These are phyloP conservation scores for Monomorium pharaonis DNA, from an alignment of 1,140 invertebrate genomes.

Conservation along the genomic window DNA sequence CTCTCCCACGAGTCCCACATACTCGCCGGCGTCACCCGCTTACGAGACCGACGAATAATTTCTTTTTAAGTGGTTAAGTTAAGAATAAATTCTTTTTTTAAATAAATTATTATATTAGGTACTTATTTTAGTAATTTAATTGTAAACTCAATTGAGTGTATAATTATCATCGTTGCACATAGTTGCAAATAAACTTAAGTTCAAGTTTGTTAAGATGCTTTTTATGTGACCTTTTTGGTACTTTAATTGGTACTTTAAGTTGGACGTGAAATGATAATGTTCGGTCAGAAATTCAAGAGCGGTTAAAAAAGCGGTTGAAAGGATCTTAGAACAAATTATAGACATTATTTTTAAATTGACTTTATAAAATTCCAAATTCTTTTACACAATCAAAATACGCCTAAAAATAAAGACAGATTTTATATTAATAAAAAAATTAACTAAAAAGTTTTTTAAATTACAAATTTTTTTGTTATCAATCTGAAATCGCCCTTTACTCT, in stretches of 20 bases:
- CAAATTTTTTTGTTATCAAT: no score
- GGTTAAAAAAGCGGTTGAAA: no score
- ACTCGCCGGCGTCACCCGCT: constrained; percentile 90
- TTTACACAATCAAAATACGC: no score
- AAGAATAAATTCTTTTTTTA: no score
- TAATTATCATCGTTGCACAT: constrained; percentile 2
- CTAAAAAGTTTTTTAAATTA: no score
- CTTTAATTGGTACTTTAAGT: neutral
- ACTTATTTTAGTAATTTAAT: constrained; percentile 11
- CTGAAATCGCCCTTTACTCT: no score
- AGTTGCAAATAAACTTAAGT: constrained; percentile 76
- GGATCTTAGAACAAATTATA: no score
- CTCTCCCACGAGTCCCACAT: constrained; percentile 92
- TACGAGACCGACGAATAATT: constrained; percentile 84
- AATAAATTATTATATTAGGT: neutral
- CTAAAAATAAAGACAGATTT: no score
- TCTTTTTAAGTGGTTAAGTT: neutral
- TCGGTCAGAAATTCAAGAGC: neutral
- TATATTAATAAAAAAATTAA: no score
- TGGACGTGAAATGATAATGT: neutral
- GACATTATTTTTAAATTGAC: no score
- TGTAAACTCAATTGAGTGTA: neutral
- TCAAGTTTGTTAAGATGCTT: constrained; percentile 73
- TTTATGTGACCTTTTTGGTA: neutral
- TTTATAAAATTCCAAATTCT: no score